Percentiles rank a stretch among this genome's conserved stretches.
phyloP scores from a whole-genome alignment of 2,113 vertebrate genomes.

The Onychostruthus taczanowskii region DNA sequence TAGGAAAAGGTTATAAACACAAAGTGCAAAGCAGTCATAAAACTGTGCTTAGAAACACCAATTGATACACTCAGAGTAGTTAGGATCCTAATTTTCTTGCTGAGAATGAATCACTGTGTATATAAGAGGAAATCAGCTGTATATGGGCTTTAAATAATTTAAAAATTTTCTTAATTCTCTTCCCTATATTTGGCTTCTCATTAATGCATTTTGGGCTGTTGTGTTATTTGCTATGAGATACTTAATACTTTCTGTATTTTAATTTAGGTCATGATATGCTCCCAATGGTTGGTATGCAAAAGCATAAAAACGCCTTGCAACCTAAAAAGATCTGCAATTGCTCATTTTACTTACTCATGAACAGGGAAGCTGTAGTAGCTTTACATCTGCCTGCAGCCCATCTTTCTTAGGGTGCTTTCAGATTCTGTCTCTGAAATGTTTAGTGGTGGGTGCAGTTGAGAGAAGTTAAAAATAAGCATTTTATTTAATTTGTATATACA shows the following conservation, averaged over 20 bases:
- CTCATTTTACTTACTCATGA: neutral
- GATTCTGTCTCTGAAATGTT: neutral
- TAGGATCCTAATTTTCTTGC: neutral
- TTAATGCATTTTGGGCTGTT: neutral
- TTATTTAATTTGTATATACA: neutral
- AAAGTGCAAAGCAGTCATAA: neutral
- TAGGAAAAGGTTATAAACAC: neutral
- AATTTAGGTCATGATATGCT: neutral
- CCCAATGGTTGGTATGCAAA: neutral
- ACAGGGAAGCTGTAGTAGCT: neutral
- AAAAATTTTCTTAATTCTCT: accelerated
- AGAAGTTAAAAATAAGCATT: neutral
- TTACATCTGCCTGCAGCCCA: neutral
- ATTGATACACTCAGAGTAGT: neutral
- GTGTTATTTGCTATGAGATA: neutral
- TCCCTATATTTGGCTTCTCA: accelerated
- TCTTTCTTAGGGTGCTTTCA: neutral
- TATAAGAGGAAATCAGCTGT: neutral
- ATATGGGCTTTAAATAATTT: neutral
- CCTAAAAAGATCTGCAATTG: neutral
- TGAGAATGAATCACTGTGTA: neutral
- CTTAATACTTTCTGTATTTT: neutral
- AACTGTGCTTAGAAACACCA: neutral
- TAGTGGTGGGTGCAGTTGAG: neutral
- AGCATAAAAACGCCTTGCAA: neutral